Conservation (phyloP, 2,113 vertebrate species). For the Chloroceryle aenea region DNA sequence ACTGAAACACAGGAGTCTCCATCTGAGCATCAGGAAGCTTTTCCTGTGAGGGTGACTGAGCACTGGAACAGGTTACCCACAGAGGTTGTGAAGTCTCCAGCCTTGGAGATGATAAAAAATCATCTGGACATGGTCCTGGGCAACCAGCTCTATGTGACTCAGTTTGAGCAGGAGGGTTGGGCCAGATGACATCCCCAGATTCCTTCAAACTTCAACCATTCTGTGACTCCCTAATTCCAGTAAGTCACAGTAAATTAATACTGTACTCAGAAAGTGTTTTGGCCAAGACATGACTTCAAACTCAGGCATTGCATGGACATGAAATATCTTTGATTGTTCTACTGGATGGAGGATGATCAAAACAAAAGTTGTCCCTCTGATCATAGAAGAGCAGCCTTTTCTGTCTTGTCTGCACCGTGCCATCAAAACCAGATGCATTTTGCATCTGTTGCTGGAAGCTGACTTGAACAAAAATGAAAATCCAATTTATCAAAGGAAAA, state of each 20-base stretch:
- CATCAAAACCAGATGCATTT: background rate
- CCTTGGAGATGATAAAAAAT: background rate
- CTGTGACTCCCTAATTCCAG: background rate
- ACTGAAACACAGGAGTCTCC: background rate
- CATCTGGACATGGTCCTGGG: background rate
- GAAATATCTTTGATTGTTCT: background rate
- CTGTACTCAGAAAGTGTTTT: background rate
- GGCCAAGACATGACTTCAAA: background rate
- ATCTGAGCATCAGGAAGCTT: background rate
- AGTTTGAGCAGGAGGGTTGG: background rate
- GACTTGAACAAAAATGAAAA: constrained; percentile 4
- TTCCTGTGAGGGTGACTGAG: background rate
- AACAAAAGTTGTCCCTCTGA: background rate
- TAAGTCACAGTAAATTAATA: background rate
- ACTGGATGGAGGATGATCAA: background rate
- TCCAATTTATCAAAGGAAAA: constrained; percentile 16
- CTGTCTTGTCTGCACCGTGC: background rate
- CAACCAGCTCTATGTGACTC: background rate
- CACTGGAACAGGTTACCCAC: background rate
- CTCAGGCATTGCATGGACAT: background rate
- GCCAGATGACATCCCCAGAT: background rate
- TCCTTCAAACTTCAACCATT: background rate
- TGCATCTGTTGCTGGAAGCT: background rate
- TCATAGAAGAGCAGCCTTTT: background rate
- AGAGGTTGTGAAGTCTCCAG: rapidly evolving